Percentiles rank a stretch among this genome's conserved stretches.
Conservation (phyloP, 2,797 vertebrate genomes). For the Crocodylus rhombifer region DNA sequence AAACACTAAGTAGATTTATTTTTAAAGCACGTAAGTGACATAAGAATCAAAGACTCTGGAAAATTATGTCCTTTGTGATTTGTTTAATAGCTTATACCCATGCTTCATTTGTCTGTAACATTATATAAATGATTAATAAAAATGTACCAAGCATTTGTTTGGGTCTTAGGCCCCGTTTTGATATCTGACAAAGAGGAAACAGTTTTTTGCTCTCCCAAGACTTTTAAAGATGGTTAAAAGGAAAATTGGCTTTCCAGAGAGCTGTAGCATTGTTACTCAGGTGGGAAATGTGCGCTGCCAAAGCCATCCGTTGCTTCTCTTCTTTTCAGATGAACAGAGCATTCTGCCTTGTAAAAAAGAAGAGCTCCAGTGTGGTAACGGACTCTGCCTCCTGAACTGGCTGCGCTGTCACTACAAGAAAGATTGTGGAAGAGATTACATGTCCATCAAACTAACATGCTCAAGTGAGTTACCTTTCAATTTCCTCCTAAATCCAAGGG, state of each 20-base stretch:
- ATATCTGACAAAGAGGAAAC: background rate
- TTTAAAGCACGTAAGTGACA: background rate
- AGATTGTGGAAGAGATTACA: conserved; percentile 86
- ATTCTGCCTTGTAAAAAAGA: conserved; percentile 75
- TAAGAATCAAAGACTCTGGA: background rate
- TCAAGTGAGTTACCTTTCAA: conserved; percentile 84
- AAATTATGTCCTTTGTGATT: background rate
- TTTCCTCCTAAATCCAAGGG: background rate
- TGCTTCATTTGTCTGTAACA: background rate
- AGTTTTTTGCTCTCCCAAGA: background rate
- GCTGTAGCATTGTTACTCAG: background rate
- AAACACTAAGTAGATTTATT: background rate
- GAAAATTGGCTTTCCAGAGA: background rate
- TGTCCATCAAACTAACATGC: conserved; percentile 92
- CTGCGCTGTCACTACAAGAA: conserved; percentile 85
- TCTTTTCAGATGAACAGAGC: conserved; percentile 75
- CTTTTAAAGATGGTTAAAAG: background rate
- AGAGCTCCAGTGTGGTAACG: conserved; percentile 77
- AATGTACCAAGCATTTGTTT: background rate
- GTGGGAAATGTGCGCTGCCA: background rate
- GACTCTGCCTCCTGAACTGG: conserved; percentile 79
- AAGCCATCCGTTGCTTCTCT: conserved; percentile 19
- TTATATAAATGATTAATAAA: background rate
- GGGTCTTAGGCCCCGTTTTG: background rate
- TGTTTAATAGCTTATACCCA: background rate